Conservation (phyloP, 64 coral and sea anemone species). For the Catalaphyllia jardinei region DNA sequence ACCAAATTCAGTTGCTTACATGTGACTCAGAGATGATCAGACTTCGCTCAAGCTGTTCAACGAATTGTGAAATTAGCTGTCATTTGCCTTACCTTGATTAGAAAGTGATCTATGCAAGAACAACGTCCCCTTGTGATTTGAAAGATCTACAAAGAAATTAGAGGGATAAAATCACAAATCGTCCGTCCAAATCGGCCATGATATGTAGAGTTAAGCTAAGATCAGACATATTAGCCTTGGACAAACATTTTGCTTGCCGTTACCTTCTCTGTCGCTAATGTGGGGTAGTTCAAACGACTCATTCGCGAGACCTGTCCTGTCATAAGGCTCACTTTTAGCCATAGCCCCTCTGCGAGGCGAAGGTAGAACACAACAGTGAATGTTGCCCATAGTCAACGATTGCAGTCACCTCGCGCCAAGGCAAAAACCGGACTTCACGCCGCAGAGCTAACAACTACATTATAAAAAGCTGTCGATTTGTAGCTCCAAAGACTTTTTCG, state of each 20-base stretch:
- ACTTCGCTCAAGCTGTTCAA: neutral
- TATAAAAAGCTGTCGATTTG: neutral
- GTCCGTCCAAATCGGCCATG: too few relatives aligned
- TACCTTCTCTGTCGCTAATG: constrained; percentile 99
- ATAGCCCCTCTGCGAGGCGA: constrained; percentile 68
- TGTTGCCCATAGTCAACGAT: constrained; percentile 82
- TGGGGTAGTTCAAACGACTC: constrained; percentile 91
- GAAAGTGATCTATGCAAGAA: constrained; percentile 65
- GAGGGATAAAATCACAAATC: neutral
- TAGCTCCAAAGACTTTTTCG: neutral
- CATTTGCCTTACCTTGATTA: constrained; percentile 57
- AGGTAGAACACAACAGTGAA: constrained; percentile 93
- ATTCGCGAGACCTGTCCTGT: constrained; percentile 48
- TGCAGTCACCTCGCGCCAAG: neutral
- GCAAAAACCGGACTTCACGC: neutral
- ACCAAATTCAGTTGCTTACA: neutral
- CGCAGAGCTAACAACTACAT: constrained; percentile 3
- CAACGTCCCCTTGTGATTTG: constrained; percentile 76
- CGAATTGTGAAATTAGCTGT: neutral
- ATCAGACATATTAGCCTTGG: neutral
- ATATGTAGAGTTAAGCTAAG: too few relatives aligned
- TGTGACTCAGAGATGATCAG: constrained; percentile 20
- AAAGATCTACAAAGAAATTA: constrained; percentile 64
- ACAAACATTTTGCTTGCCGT: constrained; percentile 2
- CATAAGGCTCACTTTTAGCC: constrained; percentile 83